These are phyloP conservation scores for Metridium senile DNA, from an alignment of 92 coral and sea anemone species.

Conservation along the genomic window DNA sequence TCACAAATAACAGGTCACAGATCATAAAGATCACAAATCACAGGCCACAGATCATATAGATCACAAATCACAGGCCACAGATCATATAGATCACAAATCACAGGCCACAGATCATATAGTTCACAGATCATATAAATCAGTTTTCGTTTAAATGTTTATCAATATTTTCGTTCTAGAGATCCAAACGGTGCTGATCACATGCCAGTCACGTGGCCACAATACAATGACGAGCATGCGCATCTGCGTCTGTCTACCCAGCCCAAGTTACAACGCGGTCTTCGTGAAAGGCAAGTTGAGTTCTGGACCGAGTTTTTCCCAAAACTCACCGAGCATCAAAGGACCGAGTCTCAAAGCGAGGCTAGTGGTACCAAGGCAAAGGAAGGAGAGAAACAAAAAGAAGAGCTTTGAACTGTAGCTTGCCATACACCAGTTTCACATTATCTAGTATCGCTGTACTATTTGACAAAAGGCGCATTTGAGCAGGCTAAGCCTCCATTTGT, in stretches of 20 bases:
- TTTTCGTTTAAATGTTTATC: neutral
- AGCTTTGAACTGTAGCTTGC: constrained; percentile 4
- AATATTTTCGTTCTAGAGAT: constrained; percentile 8
- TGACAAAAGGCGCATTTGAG: too few species aligned
- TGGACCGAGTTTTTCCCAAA: constrained; percentile 32
- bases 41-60: too few species aligned
- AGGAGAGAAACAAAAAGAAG: neutral
- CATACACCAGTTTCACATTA: too few species aligned
- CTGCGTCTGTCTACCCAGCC: constrained; percentile 18
- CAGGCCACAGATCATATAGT: too few species aligned
- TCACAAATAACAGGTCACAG: too few species aligned
- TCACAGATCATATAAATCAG: neutral
- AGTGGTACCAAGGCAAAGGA: neutral
- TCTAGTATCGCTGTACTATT: neutral
- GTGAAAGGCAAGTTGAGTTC: constrained; percentile 19
- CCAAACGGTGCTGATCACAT: constrained; percentile 20
- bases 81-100: too few species aligned
- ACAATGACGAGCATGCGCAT: constrained; percentile 15
- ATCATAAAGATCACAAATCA: too few species aligned
- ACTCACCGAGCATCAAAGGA: neutral
- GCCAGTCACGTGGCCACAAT: constrained; percentile 38
- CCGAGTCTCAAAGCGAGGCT: neutral
- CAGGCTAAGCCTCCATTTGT: too few species aligned
- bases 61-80: too few species aligned
- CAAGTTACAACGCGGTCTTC: constrained; percentile 6